Conservation (phyloP, 2,113 vertebrate genomes). For the Hiodon alosoides region DNA sequence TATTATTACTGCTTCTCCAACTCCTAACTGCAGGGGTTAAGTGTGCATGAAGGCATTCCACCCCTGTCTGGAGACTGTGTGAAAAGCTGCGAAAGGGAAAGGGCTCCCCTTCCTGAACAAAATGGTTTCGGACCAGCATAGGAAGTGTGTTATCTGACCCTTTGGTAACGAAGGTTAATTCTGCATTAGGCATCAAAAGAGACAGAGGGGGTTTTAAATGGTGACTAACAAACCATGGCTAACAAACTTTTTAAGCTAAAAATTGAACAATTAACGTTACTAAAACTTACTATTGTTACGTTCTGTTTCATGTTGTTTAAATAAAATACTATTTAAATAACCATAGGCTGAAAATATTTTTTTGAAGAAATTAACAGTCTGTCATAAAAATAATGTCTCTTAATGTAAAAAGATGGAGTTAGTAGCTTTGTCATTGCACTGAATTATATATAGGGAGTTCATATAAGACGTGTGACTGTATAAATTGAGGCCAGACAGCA, state of each 20-base stretch:
- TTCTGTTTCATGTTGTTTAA: not conserved
- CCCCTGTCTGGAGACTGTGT: not conserved
- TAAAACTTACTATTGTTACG: no score
- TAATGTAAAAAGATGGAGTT: no score
- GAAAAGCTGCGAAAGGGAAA: constrained; percentile 14
- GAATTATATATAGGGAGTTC: no score
- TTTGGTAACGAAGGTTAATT: constrained; percentile 20
- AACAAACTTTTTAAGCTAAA: constrained; percentile 32
- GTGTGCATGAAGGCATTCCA: not conserved
- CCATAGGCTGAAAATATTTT: no score
- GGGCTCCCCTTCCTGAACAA: constrained; percentile 23
- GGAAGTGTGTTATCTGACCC: constrained; percentile 44
- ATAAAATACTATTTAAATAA: no score
- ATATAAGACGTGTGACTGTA: no score
- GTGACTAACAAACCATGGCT: constrained; percentile 40
- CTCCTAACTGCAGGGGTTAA: constrained; percentile 13
- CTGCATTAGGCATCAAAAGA: constrained; percentile 23
- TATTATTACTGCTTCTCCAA: not conserved
- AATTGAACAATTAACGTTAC: no score
- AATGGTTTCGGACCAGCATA: constrained; percentile 31
- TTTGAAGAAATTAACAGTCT: no score
- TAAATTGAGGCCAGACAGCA: no score
- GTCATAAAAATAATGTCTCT: no score
- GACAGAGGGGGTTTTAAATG: constrained; percentile 28
- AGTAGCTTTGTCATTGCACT: no score